Percentiles rank a stretch among this genome's conserved stretches.
Conservation (phyloP, 2,888 invertebrate species). For the Pteria penguin region DNA sequence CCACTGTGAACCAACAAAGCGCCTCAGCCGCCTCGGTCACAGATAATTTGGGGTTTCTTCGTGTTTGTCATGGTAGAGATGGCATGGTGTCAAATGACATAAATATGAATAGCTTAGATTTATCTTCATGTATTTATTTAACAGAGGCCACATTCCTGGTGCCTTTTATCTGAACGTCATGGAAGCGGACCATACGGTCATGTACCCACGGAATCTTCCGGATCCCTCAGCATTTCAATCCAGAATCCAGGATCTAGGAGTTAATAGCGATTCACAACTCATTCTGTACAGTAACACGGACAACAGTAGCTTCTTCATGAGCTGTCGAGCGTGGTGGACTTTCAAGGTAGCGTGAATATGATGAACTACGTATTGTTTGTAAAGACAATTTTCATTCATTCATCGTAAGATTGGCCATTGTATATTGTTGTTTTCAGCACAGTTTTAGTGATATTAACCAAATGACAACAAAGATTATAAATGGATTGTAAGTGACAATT, state of each 20-base stretch:
- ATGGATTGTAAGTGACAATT: too few relatives aligned
- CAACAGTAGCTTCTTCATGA: slow-evolving; percentile 62
- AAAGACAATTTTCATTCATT: neutral
- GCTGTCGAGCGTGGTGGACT: slow-evolving; percentile 71
- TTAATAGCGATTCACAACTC: slow-evolving; percentile 57
- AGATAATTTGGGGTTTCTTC: too few relatives aligned
- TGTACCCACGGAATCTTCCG: slow-evolving; percentile 64
- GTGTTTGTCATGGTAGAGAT: too few relatives aligned
- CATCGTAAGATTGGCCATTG: too few relatives aligned
- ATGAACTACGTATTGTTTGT: neutral
- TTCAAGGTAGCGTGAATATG: slow-evolving; percentile 64
- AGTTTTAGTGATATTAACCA: too few relatives aligned
- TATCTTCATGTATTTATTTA: too few relatives aligned
- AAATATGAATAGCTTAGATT: too few relatives aligned
- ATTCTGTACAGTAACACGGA: slow-evolving; percentile 67
- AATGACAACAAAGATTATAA: too few relatives aligned
- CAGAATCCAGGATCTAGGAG: slow-evolving; percentile 53
- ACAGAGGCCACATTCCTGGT: slow-evolving; percentile 64
- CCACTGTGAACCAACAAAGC: too few relatives aligned
- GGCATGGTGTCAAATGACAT: too few relatives aligned
- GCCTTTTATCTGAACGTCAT: slow-evolving; percentile 62
- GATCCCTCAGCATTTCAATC: slow-evolving; percentile 53
- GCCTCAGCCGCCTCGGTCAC: too few relatives aligned
- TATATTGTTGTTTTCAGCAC: too few relatives aligned
- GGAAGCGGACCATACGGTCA: slow-evolving; percentile 54